phyloP scores from a whole-genome alignment of 2,113 vertebrate species.

The Hylia prasina region DNA sequence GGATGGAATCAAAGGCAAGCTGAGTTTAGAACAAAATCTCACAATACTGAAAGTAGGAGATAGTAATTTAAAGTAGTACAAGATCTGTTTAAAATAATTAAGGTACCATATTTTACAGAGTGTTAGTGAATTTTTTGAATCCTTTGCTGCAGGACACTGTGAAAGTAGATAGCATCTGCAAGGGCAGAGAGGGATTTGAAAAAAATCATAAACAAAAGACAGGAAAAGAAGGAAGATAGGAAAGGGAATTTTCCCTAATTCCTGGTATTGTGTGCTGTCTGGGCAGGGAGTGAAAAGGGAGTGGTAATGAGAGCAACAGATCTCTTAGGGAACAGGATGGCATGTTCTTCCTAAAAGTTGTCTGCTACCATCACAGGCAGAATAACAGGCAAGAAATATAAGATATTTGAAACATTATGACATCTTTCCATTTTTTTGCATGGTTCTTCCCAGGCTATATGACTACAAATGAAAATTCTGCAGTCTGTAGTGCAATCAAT shows the following conservation, averaged over 20 bases:
- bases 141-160: background rate
- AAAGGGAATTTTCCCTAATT: background rate
- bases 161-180: background rate
- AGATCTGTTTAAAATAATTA: background rate
- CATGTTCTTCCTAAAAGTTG: background rate
- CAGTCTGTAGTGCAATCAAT: background rate
- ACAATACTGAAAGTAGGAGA: background rate
- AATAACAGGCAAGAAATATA: background rate
- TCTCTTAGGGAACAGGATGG: background rate
- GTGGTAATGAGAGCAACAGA: background rate
- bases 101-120: background rate
- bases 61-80: background rate
- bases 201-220: background rate
- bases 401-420: background rate
- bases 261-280: background rate
- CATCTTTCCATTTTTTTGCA: background rate
- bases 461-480: background rate
- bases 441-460: background rate
- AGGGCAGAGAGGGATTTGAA: background rate
- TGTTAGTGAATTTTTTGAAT: background rate
- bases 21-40: background rate
- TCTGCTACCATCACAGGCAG: background rate
- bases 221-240: background rate
- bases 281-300: background rate
- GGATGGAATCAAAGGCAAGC: background rate